phyloP scores from a whole-genome alignment of 2,113 vertebrate genomes.

The Ceyx cyanopectus region DNA sequence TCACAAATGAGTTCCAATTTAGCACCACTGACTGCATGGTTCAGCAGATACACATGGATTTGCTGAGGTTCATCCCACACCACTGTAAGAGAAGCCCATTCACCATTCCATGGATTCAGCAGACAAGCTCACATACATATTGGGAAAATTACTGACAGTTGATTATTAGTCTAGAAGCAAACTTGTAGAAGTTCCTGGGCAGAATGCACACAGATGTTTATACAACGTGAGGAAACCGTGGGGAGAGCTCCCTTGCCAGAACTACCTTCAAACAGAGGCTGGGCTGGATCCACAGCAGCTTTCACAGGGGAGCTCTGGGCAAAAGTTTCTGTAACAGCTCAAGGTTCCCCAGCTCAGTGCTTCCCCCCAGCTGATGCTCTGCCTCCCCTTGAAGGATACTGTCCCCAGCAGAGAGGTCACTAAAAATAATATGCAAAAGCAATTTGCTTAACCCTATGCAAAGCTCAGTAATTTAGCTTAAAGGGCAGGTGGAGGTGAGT shows the following conservation, averaged over 20 bases:
- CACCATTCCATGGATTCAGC: neutral
- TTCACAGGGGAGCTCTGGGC: neutral
- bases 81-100: neutral
- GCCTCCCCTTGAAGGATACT: neutral
- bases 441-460: neutral
- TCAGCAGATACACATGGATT: neutral
- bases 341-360: neutral
- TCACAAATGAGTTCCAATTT: neutral
- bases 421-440: neutral
- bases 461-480: neutral
- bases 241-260: constrained; percentile 26
- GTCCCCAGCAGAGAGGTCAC: constrained; percentile 17
- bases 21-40: neutral
- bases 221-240: constrained; percentile 34
- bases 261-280: neutral
- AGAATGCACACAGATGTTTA: neutral
- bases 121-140: neutral
- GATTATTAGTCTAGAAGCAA: neutral
- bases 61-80: neutral
- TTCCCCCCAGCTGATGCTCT: neutral
- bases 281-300: neutral
- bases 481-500: neutral
- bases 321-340: constrained; percentile 10
- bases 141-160: neutral
- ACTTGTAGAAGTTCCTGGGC: neutral